A percentile compares a stretch with the other conserved stretches of the same genome.
phyloP scores from a whole-genome alignment of 2,888 invertebrate genomes.

The Spodoptera exigua region DNA sequence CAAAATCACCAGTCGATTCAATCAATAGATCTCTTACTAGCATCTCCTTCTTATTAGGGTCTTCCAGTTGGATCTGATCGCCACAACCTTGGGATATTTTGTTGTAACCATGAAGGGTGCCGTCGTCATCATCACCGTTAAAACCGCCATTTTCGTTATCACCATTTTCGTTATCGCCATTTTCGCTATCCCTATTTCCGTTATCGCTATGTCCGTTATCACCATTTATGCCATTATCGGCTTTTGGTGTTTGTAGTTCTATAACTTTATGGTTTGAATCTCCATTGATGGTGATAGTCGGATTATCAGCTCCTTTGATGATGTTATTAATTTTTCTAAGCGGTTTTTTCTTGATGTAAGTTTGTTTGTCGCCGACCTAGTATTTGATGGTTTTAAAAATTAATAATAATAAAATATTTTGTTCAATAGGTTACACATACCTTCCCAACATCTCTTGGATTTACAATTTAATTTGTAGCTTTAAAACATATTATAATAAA shows the following conservation, averaged over 20 bases:
- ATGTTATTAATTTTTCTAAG: constrained; percentile 49
- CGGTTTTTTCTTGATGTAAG: constrained; percentile 43
- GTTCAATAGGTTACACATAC: too few species aligned
- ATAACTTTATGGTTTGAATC: constrained; percentile 10
- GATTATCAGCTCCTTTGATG: constrained; percentile 18
- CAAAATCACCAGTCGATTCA: constrained; percentile 16
- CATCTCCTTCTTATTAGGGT: constrained; percentile 79
- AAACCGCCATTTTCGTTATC: constrained; percentile 51
- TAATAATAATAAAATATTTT: too few species aligned
- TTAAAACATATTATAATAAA: too few species aligned
- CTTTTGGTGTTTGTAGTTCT: constrained; percentile 20
- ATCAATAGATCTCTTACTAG: constrained; percentile 73
- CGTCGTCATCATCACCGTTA: constrained; percentile 58
- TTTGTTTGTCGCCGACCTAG: constrained; percentile 39
- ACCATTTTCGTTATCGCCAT: constrained; percentile 39
- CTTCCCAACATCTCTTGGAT: too few species aligned
- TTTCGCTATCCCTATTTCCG: constrained; percentile 33
- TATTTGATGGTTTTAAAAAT: too few species aligned
- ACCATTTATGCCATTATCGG: constrained; percentile 34
- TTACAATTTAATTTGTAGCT: too few species aligned
- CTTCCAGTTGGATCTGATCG: constrained; percentile 78
- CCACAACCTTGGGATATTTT: constrained; percentile 78
- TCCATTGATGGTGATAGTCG: constrained; percentile 28
- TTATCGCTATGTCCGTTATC: constrained; percentile 43
- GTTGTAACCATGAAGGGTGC: constrained; percentile 77